Conservation (phyloP, 2,888 invertebrate species). For the Chymomyza amoena region DNA sequence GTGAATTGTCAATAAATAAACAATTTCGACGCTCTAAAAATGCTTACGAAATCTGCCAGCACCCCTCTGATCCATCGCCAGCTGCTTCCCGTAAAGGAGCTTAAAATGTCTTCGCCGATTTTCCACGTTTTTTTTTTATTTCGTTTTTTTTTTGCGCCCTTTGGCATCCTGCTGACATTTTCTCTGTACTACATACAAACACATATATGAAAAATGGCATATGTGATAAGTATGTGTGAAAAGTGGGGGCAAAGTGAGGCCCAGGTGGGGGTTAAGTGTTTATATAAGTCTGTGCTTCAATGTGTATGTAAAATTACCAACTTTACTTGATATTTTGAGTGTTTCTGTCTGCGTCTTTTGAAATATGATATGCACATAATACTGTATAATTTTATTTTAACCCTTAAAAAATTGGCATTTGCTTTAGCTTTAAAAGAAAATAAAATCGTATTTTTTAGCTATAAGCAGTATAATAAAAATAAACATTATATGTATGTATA, state of each 20-base stretch:
- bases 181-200: neutral
- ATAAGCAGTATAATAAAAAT: neutral
- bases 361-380: neutral
- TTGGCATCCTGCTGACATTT: constrained; percentile 17
- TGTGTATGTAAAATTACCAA: neutral
- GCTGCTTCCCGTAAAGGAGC: neutral
- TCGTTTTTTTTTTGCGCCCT: constrained; percentile 2
- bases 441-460: neutral
- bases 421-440: neutral
- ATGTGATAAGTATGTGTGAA: neutral
- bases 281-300: neutral
- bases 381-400: neutral
- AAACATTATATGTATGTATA: neutral
- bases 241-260: neutral
- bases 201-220: neutral
- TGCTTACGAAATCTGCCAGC: constrained; percentile 29
- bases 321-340: neutral
- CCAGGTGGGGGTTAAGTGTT: neutral
- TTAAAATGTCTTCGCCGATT: neutral
- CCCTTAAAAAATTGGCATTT: neutral
- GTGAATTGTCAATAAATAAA: constrained; percentile 69
- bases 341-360: neutral
- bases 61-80: neutral
- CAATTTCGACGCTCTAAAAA: constrained; percentile 56
- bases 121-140: neutral